Percentiles rank a stretch among this genome's conserved stretches.
These are phyloP conservation scores for Ellobius talpinus DNA, from an alignment of 2,113 vertebrate genomes.

Conservation along the genomic window DNA sequence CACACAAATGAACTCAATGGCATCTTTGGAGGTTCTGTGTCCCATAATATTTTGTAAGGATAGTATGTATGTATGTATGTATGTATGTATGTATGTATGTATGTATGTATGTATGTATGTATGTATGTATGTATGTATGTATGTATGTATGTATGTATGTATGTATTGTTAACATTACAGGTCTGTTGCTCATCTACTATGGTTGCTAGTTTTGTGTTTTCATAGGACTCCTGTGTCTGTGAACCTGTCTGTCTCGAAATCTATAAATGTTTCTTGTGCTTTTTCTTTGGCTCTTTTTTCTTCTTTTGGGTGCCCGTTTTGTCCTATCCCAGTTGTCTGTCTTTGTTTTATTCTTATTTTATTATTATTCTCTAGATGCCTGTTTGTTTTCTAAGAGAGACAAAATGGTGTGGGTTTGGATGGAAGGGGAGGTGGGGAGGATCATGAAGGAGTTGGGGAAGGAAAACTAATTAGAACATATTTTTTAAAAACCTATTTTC, in stretches of 20 bases:
- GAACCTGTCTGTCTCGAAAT: not conserved
- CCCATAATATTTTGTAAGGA: not conserved
- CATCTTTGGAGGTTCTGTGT: not conserved
- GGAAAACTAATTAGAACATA: not conserved
- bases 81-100: no score
- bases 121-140: no score
- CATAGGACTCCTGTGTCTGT: not conserved
- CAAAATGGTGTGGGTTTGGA: not conserved
- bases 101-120: no score
- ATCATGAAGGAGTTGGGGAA: not conserved
- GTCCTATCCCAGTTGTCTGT: not conserved
- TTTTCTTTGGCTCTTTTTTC: not conserved
- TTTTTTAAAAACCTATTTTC: not conserved
- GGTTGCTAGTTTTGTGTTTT: not conserved
- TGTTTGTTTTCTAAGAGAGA: not conserved
- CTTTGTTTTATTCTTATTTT: not conserved
- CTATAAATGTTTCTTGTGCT: not conserved
- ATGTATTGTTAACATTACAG: not conserved
- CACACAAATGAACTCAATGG: not conserved
- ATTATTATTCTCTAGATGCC: not conserved
- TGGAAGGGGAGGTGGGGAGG: not conserved
- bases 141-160: no score
- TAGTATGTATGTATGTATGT: no score
- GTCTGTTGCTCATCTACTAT: not conserved
- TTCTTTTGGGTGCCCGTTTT: not conserved